Base-by-base conservation (phyloP, 2,888 invertebrate genomes). In the Leucoptera coffeella region DNA sequence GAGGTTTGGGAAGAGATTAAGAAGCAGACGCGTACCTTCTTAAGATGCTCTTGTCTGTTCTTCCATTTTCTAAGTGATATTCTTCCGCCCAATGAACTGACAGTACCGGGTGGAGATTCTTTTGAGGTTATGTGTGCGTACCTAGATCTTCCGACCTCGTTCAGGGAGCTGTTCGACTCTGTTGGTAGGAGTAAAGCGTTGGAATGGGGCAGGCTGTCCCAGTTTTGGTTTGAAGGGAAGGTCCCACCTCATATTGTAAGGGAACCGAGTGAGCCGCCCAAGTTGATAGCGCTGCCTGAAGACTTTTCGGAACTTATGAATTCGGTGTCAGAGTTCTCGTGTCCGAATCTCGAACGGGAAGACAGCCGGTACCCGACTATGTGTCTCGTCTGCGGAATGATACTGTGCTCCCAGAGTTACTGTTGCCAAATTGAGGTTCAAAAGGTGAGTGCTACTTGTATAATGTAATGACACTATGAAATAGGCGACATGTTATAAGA, bases 281-380 rank as follows among this genome's bases (percentile, higher is more conserved):
- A 58, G 26, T 60, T 99, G 25, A 80, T 95, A 4, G 61, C 78
- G 1, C 64, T 99, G 36, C 96, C 94, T 0, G 78, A 82, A 0
- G 96, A 99, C 52, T 99, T 95, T 57, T 94, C 93, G 43, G 95
- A 97, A 54, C 74, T 99, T 23, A 95, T 99, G 51, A 96, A 97
- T 46, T 80, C 85, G 17, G 94, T 93, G 1, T 92, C 95, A 0
- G 79, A 85, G 33, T 97, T 95, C 59, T 85, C 86, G 20, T 96
- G 96, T 45, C 93, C 94, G 3, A 92, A 91, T 47, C 91, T 88
- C 30, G 89, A 89, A 42, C 74, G 84, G 20, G 90, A 93, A 41
- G 94, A 95, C 47, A 90, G 91, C 37, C 81, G 94, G 38, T 89
- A 92, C 39, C 97, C 99, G 5, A 95, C 97, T 0, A 88, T 97